Conservation (phyloP, 2,113 vertebrate species). For the Grallaria varia region DNA sequence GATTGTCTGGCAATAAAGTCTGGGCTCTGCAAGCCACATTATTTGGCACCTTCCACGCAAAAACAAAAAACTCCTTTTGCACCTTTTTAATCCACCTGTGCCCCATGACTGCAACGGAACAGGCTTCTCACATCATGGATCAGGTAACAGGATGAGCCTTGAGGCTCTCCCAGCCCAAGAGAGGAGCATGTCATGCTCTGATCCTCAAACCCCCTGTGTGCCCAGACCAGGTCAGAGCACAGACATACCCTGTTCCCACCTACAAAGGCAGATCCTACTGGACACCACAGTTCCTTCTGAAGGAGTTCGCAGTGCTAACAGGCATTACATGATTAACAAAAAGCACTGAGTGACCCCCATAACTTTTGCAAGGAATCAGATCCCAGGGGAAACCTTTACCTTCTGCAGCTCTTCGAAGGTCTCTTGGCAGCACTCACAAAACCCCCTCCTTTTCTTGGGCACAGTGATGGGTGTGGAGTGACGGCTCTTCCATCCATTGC, state of each 20-base stretch:
- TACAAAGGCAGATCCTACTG: neutral
- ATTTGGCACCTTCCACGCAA: neutral
- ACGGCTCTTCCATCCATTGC: conserved; percentile 6
- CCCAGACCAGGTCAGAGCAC: neutral
- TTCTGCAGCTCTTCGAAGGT: conserved; percentile 76
- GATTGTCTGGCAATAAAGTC: neutral
- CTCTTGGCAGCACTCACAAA: conserved; percentile 85
- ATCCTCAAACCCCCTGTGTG: neutral
- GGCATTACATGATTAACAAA: accelerated
- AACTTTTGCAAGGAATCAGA: neutral
- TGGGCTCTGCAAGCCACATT: neutral
- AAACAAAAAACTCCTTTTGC: neutral
- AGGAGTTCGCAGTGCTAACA: accelerated
- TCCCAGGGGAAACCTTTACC: conserved; percentile 58
- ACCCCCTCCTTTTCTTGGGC: conserved; percentile 73
- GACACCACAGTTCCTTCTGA: accelerated
- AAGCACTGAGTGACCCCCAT: accelerated
- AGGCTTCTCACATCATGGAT: neutral
- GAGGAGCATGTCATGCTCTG: neutral
- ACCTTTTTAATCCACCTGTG: neutral
- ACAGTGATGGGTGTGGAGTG: neutral
- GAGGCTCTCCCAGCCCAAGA: neutral
- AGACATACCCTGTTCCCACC: accelerated
- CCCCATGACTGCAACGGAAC: accelerated
- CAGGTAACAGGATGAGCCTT: neutral